phyloP scores from a whole-genome alignment of 2,888 invertebrate species.

The Acronicta leporina region DNA sequence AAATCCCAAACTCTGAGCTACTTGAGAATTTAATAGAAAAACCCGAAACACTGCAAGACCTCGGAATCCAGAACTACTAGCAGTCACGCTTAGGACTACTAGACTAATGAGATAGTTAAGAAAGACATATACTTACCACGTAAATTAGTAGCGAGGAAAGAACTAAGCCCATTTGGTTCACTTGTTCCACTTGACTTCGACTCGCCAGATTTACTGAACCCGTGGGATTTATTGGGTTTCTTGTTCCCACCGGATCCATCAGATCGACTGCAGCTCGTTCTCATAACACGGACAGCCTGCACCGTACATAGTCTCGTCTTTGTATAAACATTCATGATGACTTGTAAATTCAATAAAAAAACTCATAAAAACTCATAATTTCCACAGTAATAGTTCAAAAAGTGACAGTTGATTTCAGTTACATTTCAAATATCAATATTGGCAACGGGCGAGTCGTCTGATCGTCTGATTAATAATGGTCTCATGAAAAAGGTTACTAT shows the following conservation, averaged over 20 bases:
- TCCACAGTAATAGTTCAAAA: conserved; percentile 1
- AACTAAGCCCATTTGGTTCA: not conserved
- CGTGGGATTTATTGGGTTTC: not conserved
- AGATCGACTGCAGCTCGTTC: not conserved
- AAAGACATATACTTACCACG: not conserved
- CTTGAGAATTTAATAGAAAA: no score
- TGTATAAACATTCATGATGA: conserved; percentile 16
- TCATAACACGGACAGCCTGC: not conserved
- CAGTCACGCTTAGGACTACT: no score
- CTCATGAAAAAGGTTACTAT: no score
- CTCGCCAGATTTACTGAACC: not conserved
- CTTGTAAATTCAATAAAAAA: not conserved
- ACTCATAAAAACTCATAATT: not conserved
- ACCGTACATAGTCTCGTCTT: conserved; percentile 6
- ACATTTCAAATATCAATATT: no score
- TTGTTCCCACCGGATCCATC: not conserved
- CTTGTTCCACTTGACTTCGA: no score
- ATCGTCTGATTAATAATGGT: no score
- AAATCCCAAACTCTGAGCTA: no score
- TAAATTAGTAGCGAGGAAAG: not conserved
- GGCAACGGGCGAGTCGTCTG: no score
- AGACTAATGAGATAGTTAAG: no score
- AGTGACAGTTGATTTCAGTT: not conserved
- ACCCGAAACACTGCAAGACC: no score
- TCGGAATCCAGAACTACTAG: no score